Conservation (phyloP, 2,888 invertebrate species). For the Aphodius sticticus region DNA sequence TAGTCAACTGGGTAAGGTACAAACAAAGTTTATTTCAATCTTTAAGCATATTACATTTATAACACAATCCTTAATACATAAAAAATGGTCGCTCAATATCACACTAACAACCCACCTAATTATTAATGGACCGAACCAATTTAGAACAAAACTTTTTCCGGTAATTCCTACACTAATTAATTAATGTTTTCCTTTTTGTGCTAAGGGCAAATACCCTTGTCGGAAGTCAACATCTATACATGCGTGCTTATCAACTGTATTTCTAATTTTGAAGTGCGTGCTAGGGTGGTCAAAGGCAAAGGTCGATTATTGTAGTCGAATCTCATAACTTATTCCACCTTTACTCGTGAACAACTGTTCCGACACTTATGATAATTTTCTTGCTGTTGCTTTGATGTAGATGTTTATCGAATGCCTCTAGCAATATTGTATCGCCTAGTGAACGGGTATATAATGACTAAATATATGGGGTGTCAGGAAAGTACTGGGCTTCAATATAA, state of each 20-base stretch:
- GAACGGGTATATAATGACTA: background rate
- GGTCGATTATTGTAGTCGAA: background rate
- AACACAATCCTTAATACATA: background rate
- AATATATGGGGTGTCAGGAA: background rate
- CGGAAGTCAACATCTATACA: background rate
- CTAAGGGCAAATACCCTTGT: background rate
- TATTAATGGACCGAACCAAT: background rate
- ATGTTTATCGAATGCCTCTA: background rate
- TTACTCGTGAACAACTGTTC: background rate
- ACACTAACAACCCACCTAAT: background rate
- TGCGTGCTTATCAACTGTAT: background rate
- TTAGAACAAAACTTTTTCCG: background rate
- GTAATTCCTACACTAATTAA: background rate
- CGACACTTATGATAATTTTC: background rate
- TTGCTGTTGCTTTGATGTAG: background rate
- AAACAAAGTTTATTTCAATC: background rate
- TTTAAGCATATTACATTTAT: background rate
- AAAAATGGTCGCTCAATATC: background rate
- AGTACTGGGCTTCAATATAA: no score
- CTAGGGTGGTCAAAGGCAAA: background rate
- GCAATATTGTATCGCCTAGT: background rate
- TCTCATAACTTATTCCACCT: background rate
- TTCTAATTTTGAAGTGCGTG: background rate
- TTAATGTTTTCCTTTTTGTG: background rate
- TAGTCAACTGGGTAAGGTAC: background rate